Base-by-base conservation (phyloP, 2,113 vertebrate genomes). In the Dipodomys spectabilis region DNA sequence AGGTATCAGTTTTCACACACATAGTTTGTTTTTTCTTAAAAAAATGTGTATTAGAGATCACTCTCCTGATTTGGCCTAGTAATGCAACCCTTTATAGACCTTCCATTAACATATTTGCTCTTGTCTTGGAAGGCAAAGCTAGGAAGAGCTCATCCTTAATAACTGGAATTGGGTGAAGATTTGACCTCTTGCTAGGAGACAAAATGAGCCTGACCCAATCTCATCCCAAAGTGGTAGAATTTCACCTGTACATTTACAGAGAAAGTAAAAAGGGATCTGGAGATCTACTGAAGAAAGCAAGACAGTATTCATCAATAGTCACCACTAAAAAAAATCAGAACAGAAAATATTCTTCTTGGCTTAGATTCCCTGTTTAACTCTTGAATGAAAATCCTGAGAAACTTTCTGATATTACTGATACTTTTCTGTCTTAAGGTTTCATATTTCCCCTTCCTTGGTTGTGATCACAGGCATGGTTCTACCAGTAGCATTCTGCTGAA, bases 341-440 rank as follows among this genome's bases (percentile, higher is more conserved):
- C 74, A 32, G 77, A 80, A 30, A 79, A 82, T 57, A 49, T 4
- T 62, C 44, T 45, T 28, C 20, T 0, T 81, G 32, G 16, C 35
- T 94, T 9, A 84, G 23, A 64, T 32, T 84, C 69, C 84, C 30
- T 92, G 15, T 82, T 69, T 79, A 83, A 86, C 39, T 83, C n/a
- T n/a, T 91, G 89, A 82, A 67, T 90, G 60, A 86, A 88, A 86
- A 94, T 44, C n/a, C 60, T 65, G 78, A 77, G 82, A 78, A 39
- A 78, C 18, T 30, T 73, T 90, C 60, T 96, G 65, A 88, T 39
- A 32, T 87, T 89, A 82, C 5, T 81, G 77, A 67, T 45, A 1
- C 3, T 53, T 60, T 88, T 84, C 19, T 57, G 6, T 60, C 89
- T 81, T 92, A 45, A 49, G 44, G 35, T 94, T 68, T 25, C 27